A percentile compares a stretch with the other conserved stretches of the same genome.
These are phyloP conservation scores for Plusia festucae DNA, from an alignment of 2,888 invertebrate species.

Conservation along the genomic window DNA sequence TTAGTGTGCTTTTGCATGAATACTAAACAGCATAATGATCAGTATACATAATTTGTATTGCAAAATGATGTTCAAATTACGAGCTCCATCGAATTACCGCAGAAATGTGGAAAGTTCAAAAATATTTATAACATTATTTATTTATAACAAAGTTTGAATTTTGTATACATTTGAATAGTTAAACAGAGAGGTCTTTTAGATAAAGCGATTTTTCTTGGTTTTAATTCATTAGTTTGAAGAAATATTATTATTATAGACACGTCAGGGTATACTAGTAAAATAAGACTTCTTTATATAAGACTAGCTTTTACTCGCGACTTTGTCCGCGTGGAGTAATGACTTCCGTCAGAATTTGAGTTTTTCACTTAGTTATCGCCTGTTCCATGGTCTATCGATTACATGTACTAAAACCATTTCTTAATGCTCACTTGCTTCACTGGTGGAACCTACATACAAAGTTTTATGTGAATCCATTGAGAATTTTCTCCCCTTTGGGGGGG, in stretches of 20 bases:
- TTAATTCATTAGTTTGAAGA: background rate
- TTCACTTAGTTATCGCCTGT: too few species aligned
- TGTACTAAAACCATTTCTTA: too few species aligned
- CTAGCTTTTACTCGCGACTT: too few species aligned
- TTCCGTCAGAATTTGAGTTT: too few species aligned
- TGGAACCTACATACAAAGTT: too few species aligned
- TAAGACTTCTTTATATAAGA: too few species aligned
- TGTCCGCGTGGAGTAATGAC: too few species aligned
- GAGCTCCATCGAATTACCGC: constrained; percentile 28
- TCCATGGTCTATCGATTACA: too few species aligned
- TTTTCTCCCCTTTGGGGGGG: too few species aligned
- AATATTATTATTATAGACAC: too few species aligned
- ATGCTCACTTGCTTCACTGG: too few species aligned
- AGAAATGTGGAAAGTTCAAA: constrained; percentile 32
- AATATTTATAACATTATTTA: constrained; percentile 43
- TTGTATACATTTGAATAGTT: constrained; percentile 50
- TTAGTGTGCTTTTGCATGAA: constrained; percentile 1
- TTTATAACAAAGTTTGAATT: constrained; percentile 41
- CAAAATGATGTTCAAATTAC: constrained; percentile 32
- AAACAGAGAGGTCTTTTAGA: constrained; percentile 28
- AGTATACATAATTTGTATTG: constrained; percentile 9
- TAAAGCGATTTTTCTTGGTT: constrained; percentile 16
- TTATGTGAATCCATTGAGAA: too few species aligned
- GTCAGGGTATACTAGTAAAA: background rate
- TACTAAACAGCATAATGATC: constrained; percentile 13